Conservation (phyloP, 2,113 vertebrate genomes). For the Tachysurus fulvidraco region DNA sequence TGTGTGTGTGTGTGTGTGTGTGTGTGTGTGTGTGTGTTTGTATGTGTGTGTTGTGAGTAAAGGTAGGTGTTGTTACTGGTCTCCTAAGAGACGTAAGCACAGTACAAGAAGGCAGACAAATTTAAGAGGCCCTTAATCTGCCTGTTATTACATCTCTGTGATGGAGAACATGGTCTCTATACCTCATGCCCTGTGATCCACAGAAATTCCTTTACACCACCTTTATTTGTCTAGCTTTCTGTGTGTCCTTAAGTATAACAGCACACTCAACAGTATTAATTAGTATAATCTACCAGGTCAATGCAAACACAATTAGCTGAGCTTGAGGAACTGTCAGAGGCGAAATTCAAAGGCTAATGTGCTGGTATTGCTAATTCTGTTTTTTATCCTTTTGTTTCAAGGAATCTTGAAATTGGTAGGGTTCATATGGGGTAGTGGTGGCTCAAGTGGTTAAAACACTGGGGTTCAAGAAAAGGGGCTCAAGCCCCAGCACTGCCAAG, state of each 20-base stretch:
- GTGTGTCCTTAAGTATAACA: neutral
- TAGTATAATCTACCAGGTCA: neutral
- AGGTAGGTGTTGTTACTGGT: conserved; percentile 4
- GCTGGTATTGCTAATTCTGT: too few species aligned
- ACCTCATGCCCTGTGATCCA: neutral
- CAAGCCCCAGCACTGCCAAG: too few species aligned
- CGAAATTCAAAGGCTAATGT: too few species aligned
- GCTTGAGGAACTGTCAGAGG: too few species aligned
- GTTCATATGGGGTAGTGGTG: too few species aligned
- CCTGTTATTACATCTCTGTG: conserved; percentile 16
- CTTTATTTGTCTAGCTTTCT: neutral
- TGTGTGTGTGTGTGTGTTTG: neutral
- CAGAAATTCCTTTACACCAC: neutral
- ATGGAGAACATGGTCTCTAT: conserved; percentile 14
- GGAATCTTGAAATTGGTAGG: too few species aligned
- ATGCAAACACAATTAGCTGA: too few species aligned
- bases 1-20: neutral
- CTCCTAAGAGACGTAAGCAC: conserved; percentile 29
- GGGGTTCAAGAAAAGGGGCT: too few species aligned
- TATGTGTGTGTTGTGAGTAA: neutral
- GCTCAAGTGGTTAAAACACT: too few species aligned
- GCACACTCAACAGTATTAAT: neutral
- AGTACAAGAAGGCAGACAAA: conserved; percentile 11
- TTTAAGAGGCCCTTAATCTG: conserved; percentile 18
- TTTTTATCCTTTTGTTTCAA: too few species aligned